Percentiles rank a stretch among this genome's conserved stretches.
These are phyloP conservation scores for Zaprionus gabonicus DNA, from an alignment of 1,140 invertebrate species.

Conservation along the genomic window DNA sequence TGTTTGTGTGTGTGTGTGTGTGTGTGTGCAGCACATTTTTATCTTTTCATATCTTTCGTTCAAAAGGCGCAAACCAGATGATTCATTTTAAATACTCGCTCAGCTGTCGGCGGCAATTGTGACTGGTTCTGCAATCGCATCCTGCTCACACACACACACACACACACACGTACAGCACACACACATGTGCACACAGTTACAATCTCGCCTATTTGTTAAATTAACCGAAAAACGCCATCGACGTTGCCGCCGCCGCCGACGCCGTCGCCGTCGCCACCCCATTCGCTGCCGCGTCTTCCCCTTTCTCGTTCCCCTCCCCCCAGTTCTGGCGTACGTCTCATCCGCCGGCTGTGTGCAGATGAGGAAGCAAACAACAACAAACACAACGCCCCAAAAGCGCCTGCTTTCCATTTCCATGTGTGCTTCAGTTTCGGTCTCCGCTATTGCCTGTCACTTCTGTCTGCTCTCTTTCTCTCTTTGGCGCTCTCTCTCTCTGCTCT, in stretches of 20 bases:
- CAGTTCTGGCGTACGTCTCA: neutral
- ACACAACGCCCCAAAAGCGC: constrained; percentile 32
- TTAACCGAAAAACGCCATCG: constrained; percentile 51
- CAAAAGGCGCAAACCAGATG: constrained; percentile 60
- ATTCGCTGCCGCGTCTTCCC: neutral
- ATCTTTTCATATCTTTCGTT: constrained; percentile 53
- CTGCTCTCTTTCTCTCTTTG: neutral
- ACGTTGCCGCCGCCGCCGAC: neutral
- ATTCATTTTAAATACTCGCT: constrained; percentile 50
- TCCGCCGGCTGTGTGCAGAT: constrained; percentile 26
- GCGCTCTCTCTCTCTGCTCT: constrained; percentile 1
- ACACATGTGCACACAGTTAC: neutral
- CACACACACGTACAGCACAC: constrained; percentile 4
- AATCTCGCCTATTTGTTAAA: constrained; percentile 64
- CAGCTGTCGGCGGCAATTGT: constrained; percentile 25
- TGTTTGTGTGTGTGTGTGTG: constrained; percentile 24
- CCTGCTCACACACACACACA: constrained; percentile 40
- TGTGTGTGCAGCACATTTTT: constrained; percentile 45
- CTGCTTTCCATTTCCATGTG: constrained; percentile 55
- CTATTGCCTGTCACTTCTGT: constrained; percentile 45
- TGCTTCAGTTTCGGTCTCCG: constrained; percentile 57
- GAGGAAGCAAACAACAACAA: constrained; percentile 31
- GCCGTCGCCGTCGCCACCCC: neutral
- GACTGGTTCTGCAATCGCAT: constrained; percentile 41
- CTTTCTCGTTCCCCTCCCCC: neutral